These are phyloP conservation scores for Pocota personata DNA, from an alignment of 2,888 invertebrate genomes.

Conservation along the genomic window DNA sequence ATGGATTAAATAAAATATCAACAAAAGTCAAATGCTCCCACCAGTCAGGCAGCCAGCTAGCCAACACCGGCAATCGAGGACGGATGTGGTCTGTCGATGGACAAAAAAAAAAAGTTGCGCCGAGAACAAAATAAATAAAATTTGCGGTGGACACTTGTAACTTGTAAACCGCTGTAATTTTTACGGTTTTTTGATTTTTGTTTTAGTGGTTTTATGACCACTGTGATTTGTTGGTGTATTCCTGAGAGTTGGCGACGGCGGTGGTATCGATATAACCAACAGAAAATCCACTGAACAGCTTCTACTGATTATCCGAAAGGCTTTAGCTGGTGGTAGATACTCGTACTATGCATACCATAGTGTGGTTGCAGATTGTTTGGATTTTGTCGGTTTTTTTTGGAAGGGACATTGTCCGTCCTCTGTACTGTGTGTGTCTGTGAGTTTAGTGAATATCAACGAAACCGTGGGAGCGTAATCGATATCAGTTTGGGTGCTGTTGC, in stretches of 20 bases:
- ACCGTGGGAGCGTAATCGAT: constrained; percentile 76
- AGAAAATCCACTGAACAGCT: too few species aligned
- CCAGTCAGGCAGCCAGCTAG: constrained; percentile 2
- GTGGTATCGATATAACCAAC: too few species aligned
- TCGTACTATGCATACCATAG: constrained; percentile 48
- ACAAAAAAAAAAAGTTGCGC: constrained; percentile 35
- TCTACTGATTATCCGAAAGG: constrained; percentile 32
- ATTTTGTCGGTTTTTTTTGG: constrained; percentile 50
- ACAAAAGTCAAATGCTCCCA: constrained; percentile 63
- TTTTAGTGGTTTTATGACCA: constrained; percentile 28
- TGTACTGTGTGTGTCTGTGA: neutral
- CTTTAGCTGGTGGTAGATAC: neutral
- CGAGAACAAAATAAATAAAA: constrained; percentile 69
- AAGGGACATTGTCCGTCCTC: constrained; percentile 62
- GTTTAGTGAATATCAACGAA: constrained; percentile 48
- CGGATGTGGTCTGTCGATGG: constrained; percentile 72
- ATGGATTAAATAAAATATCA: constrained; percentile 68
- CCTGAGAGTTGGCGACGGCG: constrained; percentile 22
- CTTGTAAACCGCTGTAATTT: constrained; percentile 71
- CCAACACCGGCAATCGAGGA: constrained; percentile 56
- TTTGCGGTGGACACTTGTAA: constrained; percentile 74
- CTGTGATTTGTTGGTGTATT: constrained; percentile 48
- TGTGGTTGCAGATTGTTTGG: constrained; percentile 66
- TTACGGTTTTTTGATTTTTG: constrained; percentile 28
- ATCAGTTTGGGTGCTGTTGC: constrained; percentile 55